Evolutionary conservation across 2,888 invertebrate genomes (phyloP), one percentile per base, ranked within the genome.

Genomic region (Epinotia bilunana): DNA sequence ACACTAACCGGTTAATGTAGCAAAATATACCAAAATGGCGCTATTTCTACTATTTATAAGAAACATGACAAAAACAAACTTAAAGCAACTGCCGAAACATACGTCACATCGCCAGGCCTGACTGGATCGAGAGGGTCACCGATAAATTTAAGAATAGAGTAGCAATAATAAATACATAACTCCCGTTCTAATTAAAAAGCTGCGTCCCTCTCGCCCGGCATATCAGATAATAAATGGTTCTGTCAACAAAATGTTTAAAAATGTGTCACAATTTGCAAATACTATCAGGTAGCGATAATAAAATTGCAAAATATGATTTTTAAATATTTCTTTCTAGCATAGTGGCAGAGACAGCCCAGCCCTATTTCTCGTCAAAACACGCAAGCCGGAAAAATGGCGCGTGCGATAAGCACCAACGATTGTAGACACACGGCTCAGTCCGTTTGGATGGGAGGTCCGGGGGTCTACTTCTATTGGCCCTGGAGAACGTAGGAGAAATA

Each of bases 1-100:
- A 88, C 82, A 82, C 86, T 88, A 88, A 82, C 80, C 76, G 65
- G 70, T 72, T 69, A 73, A 74, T 64, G 67, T 68, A 57, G 43
- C 57, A 68, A 68, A 68, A 43, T 57, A 67, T 67, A 67, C 49
- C 28, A 33, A 55, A 55, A 67, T 67, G 53, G 16, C n/a, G 39
- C 39, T 43, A 53, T 67, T 33, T 18, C 23, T 53, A 53, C 13
- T 9, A 65, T 60, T 28, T 28, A 39, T 61, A 39, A 23, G 23
- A 64, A 23, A 12, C 20, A 46, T 46, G 62, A 20, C 11, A n/a
- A 43, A 62, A 46, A 64, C 13, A 23, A 64, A 46, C 49, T 49
- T 23, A 49, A 49, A 43, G 43, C 43, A 63, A 63, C 63, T 64
- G 63, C 46, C 13, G 46, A 46, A 23, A 63, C 13, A 46, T 23